These are phyloP conservation scores for Sisyra terminalis DNA, from an alignment of 2,888 invertebrate species.

Conservation along the genomic window DNA sequence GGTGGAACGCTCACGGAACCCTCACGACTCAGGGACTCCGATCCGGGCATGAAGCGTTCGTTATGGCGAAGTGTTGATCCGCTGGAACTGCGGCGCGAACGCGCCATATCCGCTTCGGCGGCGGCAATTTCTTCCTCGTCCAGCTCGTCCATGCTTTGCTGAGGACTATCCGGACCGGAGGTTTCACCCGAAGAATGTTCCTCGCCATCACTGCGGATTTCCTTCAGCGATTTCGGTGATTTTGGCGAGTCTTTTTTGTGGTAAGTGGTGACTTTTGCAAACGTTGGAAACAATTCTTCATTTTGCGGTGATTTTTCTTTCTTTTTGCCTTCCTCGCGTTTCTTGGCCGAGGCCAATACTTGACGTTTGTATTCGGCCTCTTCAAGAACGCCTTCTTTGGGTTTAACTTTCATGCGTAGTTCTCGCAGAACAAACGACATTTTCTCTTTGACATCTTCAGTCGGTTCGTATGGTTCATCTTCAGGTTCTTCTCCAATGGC, in stretches of 20 bases:
- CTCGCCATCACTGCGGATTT: constrained; percentile 12
- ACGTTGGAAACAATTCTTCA: constrained; percentile 23
- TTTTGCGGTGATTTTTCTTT: constrained; percentile 14
- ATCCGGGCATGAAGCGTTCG: constrained; percentile 21
- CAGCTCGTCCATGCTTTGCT: constrained; percentile 52
- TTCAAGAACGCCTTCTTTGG: constrained; percentile 25
- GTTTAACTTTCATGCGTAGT: constrained; percentile 48
- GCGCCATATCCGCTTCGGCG: constrained; percentile 24
- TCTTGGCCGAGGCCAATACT: constrained; percentile 22
- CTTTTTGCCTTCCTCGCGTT: constrained; percentile 16
- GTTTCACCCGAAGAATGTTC: constrained; percentile 70
- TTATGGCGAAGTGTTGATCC: constrained; percentile 24
- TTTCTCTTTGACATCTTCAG: constrained; percentile 54
- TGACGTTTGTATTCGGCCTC: constrained; percentile 25
- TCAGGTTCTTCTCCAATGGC: constrained; percentile 39
- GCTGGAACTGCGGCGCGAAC: constrained; percentile 25
- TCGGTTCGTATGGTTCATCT: constrained; percentile 37
- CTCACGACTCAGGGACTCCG: constrained; percentile 24
- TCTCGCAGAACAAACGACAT: constrained; percentile 70
- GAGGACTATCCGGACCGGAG: constrained; percentile 77
- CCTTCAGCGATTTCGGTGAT: constrained; percentile 9
- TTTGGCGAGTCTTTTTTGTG: constrained; percentile 18
- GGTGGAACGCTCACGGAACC: constrained; percentile 27
- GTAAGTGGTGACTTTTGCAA: constrained; percentile 33
- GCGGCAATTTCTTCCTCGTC: constrained; percentile 46